A percentile compares a stretch with the other conserved stretches of the same genome.
These are phyloP conservation scores for Acrobasis suavella DNA, from an alignment of 2,888 invertebrate genomes.

Conservation along the genomic window DNA sequence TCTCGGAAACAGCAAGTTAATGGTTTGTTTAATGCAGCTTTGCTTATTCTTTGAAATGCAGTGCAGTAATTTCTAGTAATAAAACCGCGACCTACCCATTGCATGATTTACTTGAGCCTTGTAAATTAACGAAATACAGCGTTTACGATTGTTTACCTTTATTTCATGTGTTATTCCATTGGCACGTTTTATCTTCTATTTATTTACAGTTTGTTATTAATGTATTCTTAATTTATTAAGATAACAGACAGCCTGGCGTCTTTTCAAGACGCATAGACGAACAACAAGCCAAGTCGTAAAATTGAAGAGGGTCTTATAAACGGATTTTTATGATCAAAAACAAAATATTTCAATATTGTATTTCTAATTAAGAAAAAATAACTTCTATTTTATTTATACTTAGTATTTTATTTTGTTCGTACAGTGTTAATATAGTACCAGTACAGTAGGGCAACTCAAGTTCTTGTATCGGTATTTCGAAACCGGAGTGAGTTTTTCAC, in stretches of 20 bases:
- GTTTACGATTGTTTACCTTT: constrained; percentile 18
- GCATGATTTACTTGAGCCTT: background rate
- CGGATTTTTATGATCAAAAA: background rate
- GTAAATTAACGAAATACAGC: constrained; percentile 1
- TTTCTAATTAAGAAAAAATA: too few relatives aligned
- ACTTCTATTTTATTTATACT: too few relatives aligned
- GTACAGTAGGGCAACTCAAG: too few relatives aligned
- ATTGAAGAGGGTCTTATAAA: constrained; percentile 3
- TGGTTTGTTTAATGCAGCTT: constrained; percentile 2
- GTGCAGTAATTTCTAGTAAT: background rate
- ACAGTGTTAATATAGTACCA: too few relatives aligned
- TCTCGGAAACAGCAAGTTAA: background rate
- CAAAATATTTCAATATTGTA: too few relatives aligned
- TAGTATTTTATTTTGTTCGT: too few relatives aligned
- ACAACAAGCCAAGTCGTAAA: constrained; percentile 13
- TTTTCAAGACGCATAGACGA: constrained; percentile 14
- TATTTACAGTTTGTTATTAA: constrained; percentile 12
- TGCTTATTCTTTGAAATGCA: background rate
- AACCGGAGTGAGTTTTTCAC: too few relatives aligned
- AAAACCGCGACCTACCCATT: constrained; percentile 45
- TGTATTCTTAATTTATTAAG: constrained; percentile 26
- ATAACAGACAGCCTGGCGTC: constrained; percentile 23
- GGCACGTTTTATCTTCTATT: background rate
- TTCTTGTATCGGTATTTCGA: too few relatives aligned
- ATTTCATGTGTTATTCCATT: constrained; percentile 14